Conservation (phyloP, 1,140 invertebrate genomes). For the Tetramorium parvispinum region DNA sequence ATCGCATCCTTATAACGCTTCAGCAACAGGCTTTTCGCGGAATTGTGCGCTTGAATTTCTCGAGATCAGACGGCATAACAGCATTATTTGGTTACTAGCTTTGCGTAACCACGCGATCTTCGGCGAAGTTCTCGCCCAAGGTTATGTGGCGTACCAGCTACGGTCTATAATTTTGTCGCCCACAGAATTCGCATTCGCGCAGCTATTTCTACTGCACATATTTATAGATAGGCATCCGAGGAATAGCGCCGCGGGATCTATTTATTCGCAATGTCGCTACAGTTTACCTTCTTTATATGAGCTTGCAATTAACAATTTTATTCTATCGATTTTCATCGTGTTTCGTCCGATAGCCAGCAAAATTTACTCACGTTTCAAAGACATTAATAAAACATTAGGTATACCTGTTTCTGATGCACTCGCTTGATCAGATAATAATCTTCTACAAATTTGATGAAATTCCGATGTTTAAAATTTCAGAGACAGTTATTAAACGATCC, state of each 20-base stretch:
- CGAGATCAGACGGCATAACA: slow-evolving; percentile 31
- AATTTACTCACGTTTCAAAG: not conserved
- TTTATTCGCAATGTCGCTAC: slow-evolving; percentile 12
- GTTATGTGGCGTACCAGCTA: slow-evolving; percentile 3
- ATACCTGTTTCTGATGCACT: not conserved
- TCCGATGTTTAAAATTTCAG: not conserved
- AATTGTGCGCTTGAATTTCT: slow-evolving; percentile 44
- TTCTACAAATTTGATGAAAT: not conserved
- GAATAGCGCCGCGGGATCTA: not conserved
- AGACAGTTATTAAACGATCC: not conserved
- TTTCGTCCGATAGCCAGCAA: not conserved
- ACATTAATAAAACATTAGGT: not conserved
- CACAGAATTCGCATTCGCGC: not conserved
- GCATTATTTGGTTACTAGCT: slow-evolving; percentile 42
- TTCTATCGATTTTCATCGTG: not conserved
- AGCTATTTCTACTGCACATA: not conserved
- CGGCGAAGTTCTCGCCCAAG: slow-evolving; percentile 44
- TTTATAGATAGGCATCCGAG: not conserved
- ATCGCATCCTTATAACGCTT: slow-evolving; percentile 23
- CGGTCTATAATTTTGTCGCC: slow-evolving; percentile 40
- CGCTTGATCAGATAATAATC: not conserved
- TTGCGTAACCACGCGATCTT: slow-evolving; percentile 26
- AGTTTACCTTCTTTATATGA: not conserved
- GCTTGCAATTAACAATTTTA: not conserved
- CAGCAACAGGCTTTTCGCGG: slow-evolving; percentile 49